phyloP scores from a whole-genome alignment of 1,140 invertebrate species.

The Procambarus virginalis region DNA sequence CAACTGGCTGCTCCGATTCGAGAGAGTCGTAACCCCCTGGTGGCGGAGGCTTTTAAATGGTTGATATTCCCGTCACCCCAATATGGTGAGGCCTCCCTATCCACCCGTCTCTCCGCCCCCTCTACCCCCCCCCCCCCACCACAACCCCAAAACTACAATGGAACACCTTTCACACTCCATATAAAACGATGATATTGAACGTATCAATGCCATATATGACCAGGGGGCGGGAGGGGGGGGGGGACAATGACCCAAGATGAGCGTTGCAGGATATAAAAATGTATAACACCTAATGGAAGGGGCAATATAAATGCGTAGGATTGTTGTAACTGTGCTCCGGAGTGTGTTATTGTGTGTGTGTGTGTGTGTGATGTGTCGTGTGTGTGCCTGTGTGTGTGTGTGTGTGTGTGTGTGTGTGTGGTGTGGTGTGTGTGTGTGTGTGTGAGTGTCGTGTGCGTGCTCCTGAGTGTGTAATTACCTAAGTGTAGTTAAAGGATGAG shows the following conservation, averaged over 20 bases:
- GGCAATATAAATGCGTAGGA: constrained; percentile 35
- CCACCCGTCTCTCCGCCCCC: constrained; percentile 22
- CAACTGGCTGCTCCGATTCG: constrained; percentile 38
- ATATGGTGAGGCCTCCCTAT: constrained; percentile 33
- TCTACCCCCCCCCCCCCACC: constrained; percentile 11
- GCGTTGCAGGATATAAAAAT: constrained; percentile 39
- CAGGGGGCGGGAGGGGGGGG: constrained; percentile 4
- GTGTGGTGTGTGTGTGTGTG: too few relatives aligned
- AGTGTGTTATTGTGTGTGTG: too few relatives aligned
- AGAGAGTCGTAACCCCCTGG: constrained; percentile 41
- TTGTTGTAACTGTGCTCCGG: too few relatives aligned
- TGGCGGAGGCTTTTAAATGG: constrained; percentile 59
- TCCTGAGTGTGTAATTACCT: too few relatives aligned
- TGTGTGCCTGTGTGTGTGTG: too few relatives aligned
- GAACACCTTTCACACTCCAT: neutral
- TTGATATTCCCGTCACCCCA: constrained; percentile 58
- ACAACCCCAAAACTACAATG: neutral
- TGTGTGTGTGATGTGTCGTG: too few relatives aligned
- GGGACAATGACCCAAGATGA: constrained; percentile 26
- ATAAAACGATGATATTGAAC: constrained; percentile 17
- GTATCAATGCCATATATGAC: neutral
- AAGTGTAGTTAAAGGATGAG: too few relatives aligned
- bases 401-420: too few relatives aligned
- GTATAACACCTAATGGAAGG: constrained; percentile 44
- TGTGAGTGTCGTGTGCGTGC: constrained; percentile 3